These are phyloP conservation scores for Martes martes DNA, from an alignment of 2,113 vertebrate species.

Conservation along the genomic window DNA sequence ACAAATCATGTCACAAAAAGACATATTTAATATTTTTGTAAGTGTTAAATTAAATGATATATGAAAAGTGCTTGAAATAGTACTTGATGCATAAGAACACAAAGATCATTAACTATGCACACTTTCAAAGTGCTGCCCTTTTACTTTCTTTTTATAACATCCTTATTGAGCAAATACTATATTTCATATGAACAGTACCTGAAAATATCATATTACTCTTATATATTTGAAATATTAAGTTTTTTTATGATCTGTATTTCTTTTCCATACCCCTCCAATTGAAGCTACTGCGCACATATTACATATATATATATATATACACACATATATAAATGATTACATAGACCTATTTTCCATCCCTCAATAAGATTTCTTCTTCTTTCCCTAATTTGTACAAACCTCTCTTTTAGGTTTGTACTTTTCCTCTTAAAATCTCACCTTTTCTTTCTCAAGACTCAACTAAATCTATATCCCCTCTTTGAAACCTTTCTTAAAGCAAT, in stretches of 20 bases:
- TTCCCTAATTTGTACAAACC: neutral
- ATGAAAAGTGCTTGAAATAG: neutral
- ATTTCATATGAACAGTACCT: neutral
- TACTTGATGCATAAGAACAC: neutral
- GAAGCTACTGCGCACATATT: neutral
- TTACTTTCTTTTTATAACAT: neutral
- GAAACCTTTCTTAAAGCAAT: neutral
- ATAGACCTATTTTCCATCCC: neutral
- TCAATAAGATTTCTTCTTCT: neutral
- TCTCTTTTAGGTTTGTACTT: neutral
- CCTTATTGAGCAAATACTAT: neutral
- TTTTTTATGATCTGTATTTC: neutral
- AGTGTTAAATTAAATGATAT: neutral
- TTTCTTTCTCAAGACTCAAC: neutral
- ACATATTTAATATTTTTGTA: neutral
- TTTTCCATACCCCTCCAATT: neutral
- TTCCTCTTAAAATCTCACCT: neutral
- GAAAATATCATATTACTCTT: neutral
- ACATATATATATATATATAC: neutral
- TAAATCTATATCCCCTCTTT: neutral
- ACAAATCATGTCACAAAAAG: neutral
- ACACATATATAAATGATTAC: neutral
- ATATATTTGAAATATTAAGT: neutral
- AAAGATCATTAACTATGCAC: neutral
- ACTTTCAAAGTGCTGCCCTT: neutral